Conservation (phyloP, 2,113 vertebrate genomes). For the Ceyx cyanopectus region DNA sequence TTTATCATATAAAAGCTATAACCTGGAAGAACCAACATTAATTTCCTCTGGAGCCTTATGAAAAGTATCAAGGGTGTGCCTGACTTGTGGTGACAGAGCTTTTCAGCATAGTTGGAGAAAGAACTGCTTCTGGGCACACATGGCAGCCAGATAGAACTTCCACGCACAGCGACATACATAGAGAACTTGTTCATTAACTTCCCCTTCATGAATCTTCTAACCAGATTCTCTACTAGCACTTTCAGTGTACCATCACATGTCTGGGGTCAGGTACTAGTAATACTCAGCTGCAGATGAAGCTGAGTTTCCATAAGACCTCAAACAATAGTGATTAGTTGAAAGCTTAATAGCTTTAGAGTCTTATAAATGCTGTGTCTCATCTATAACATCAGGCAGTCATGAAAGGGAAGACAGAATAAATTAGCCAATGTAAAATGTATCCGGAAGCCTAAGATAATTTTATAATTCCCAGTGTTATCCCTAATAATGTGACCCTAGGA, state of each 20-base stretch:
- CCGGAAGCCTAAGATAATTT: conserved; percentile 13
- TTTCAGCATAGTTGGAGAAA: conserved; percentile 61
- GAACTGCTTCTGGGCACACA: conserved; percentile 66
- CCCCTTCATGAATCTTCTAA: conserved; percentile 15
- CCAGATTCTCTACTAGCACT: conserved; percentile 55
- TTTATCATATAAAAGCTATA: conserved; percentile 28
- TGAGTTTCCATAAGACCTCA: conserved; percentile 2
- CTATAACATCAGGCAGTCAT: conserved; percentile 4
- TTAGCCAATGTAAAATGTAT: conserved; percentile 15
- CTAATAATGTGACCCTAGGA: conserved; percentile 13
- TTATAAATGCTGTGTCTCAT: conserved; percentile 18
- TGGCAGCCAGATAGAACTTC: conserved; percentile 60
- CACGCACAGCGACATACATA: fast-evolving
- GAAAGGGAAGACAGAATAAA: conserved; percentile 51
- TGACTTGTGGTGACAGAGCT: conserved; percentile 74
- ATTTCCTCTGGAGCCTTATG: conserved; percentile 73
- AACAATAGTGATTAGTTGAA: conserved; percentile 32
- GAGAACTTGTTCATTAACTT: conserved; percentile 47
- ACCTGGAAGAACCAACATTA: conserved; percentile 39
- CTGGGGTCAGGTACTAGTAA: conserved; percentile 22
- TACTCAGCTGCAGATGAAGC: conserved; percentile 31
- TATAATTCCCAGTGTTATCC: conserved; percentile 39
- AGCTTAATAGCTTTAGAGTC: conserved; percentile 10
- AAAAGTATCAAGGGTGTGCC: conserved; percentile 51
- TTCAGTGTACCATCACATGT: conserved; percentile 41